Percentiles rank a stretch among this genome's conserved stretches.
These are phyloP conservation scores for Neodiprion fabricii DNA, from an alignment of 1,140 invertebrate species.

Conservation along the genomic window DNA sequence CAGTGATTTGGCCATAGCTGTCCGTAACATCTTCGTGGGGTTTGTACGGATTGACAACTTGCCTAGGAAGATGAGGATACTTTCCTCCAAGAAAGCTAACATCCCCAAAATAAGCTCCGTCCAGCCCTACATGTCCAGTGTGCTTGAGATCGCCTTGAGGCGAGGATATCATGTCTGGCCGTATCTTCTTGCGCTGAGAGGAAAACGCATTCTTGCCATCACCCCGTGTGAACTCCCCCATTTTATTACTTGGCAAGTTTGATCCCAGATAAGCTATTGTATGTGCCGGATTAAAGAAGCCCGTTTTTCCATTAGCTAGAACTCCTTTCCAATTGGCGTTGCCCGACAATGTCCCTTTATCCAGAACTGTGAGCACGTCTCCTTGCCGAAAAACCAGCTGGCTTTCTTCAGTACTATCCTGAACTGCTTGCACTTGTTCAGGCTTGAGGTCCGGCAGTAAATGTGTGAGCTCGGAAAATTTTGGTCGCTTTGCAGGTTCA, in stretches of 20 bases:
- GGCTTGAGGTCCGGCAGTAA: slow-evolving; percentile 87
- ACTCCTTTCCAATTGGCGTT: slow-evolving; percentile 83
- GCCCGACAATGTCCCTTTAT: slow-evolving; percentile 76
- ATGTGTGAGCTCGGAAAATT: slow-evolving; percentile 85
- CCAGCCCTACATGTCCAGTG: slow-evolving; percentile 93
- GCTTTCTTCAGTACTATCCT: slow-evolving; percentile 66
- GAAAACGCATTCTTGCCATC: slow-evolving; percentile 66
- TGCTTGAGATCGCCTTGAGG: slow-evolving; percentile 97
- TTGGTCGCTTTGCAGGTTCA: slow-evolving; percentile 87
- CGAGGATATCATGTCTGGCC: slow-evolving; percentile 94
- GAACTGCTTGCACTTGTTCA: slow-evolving; percentile 84
- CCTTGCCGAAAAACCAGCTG: slow-evolving; percentile 85
- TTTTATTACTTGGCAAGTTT: slow-evolving; percentile 76
- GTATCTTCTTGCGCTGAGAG: slow-evolving; percentile 72
- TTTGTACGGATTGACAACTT: slow-evolving; percentile 88
- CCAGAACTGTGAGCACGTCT: slow-evolving; percentile 92
- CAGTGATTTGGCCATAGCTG: slow-evolving; percentile 55
- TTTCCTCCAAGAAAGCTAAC: slow-evolving; percentile 84
- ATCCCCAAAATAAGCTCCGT: slow-evolving; percentile 96
- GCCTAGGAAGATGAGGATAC: slow-evolving; percentile 81
- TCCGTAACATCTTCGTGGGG: slow-evolving; percentile 75
- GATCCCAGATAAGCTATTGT: slow-evolving; percentile 86
- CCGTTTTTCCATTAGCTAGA: slow-evolving; percentile 82
- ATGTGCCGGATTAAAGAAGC: slow-evolving; percentile 88
- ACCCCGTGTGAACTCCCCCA: slow-evolving; percentile 66